Percentiles rank a stretch among this genome's conserved stretches.
phyloP scores from a whole-genome alignment of 2,113 vertebrate genomes.

The Rissa tridactyla region DNA sequence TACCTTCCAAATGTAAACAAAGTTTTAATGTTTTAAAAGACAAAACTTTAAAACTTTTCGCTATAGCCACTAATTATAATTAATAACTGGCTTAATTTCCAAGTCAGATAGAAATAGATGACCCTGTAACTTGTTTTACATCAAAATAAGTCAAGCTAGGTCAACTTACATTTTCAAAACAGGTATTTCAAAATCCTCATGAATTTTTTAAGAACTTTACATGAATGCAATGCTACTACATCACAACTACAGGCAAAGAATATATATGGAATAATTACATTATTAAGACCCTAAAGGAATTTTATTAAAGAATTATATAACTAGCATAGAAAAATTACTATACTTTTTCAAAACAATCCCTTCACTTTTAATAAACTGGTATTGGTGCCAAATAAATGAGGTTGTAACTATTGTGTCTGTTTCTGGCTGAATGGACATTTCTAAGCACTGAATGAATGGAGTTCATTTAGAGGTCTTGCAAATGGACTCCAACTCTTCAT shows the following conservation, averaged over 20 bases:
- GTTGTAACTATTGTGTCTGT: conserved; percentile 74
- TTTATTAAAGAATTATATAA: conserved; percentile 61
- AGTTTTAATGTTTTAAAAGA: background rate
- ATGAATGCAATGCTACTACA: background rate
- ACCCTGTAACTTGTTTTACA: background rate
- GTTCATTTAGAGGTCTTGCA: conserved; percentile 84
- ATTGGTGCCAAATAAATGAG: conserved; percentile 69
- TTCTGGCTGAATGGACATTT: conserved; percentile 77
- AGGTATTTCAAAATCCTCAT: background rate
- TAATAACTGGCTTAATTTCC: background rate
- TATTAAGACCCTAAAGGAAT: conserved; percentile 7
- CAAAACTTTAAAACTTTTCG: background rate
- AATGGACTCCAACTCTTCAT: conserved; percentile 79
- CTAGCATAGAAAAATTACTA: conserved; percentile 31
- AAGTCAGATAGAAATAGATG: background rate
- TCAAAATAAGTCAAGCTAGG: background rate
- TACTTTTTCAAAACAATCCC: conserved; percentile 46
- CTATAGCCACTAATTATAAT: background rate
- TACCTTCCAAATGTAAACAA: background rate
- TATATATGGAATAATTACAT: background rate
- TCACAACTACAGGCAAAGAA: background rate
- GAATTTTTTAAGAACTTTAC: background rate
- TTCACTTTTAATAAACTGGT: conserved; percentile 62
- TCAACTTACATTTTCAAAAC: background rate
- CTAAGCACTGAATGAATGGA: conserved; percentile 88